Evolutionary conservation across 2,888 invertebrate species (phyloP), one percentile per base, ranked within the genome.

Genomic region (Parnassius smintheus): DNA sequence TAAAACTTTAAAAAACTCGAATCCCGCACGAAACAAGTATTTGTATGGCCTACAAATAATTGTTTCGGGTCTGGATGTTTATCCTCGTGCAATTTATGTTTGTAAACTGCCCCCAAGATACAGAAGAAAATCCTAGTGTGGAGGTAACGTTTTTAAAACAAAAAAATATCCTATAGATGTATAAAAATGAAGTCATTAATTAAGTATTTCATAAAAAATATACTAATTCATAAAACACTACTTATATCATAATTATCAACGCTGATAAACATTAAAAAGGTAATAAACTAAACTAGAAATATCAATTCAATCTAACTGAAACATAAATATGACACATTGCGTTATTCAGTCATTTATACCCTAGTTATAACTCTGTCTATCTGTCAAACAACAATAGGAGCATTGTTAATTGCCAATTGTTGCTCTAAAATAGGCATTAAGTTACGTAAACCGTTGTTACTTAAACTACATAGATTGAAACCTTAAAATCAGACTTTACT

Each of bases 341-440:
- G 76, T 80, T 84, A 86, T 82, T 86, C 79, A 80, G 85, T 81
- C 83, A 82, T 84, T 87, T 86, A 85, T 82, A 81, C 83, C 83
- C 74, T 78, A 76, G 82, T 82, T 82, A 78, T 79, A 78, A 82
- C 83, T 84, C 84, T 85, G 87, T 87, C 80, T 88, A 88, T 86
- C 78, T 86, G 90, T 88, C 88, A 81, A 75, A 83, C 85, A 82
- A 88, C 87, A 88, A 89, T 86, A 78, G 82, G 78, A 74, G 83
- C 85, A 83, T 83, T 86, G 85, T 85, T 81, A 78, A 71, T 76
- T 83, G 84, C 82, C 86, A 87, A 88, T 86, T 83, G 86, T 81
- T 78, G 82, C 82, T 81, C 83, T 80, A 83, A 86, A 88, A 85
- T 85, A 80, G 85, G 75, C 72, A 82, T 76, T 87, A 84, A 86